Conservation (phyloP, 2,888 invertebrate species). For the Crocallis elinguaria region DNA sequence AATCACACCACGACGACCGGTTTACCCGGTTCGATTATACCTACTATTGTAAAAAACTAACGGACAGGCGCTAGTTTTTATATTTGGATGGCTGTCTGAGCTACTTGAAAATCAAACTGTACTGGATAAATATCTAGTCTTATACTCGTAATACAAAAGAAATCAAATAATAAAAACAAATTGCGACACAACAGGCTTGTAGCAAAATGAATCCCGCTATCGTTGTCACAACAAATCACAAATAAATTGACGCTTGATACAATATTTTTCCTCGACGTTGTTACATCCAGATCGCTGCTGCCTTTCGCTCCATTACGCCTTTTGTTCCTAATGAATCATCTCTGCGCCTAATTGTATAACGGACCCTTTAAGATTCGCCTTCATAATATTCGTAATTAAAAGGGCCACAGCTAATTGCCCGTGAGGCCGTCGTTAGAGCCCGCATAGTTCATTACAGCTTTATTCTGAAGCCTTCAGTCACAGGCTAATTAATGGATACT, state of each 20-base stretch:
- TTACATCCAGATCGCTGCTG: constrained; percentile 52
- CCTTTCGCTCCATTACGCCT: constrained; percentile 76
- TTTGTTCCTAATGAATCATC: constrained; percentile 72
- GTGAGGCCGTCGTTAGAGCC: constrained; percentile 61
- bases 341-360: constrained; percentile 74
- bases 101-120: background rate
- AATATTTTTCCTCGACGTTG: constrained; percentile 31
- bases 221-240: constrained; percentile 28
- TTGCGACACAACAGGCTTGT: background rate
- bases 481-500: constrained; percentile 24
- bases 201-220: constrained; percentile 7
- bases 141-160: background rate
- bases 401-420: constrained; percentile 73
- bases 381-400: constrained; percentile 77
- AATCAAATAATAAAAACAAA: constrained; percentile 14
- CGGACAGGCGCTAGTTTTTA: no score
- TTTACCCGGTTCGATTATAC: no score
- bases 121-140: background rate
- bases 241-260: constrained; percentile 38
- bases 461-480: constrained; percentile 31
- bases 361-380: constrained; percentile 63
- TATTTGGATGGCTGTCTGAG: no score
- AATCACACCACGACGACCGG: no score
- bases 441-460: constrained; percentile 62
- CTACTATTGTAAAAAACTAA: no score